Base-by-base conservation (phyloP, 2,113 vertebrate species). In the Grammomys dolichurus region DNA sequence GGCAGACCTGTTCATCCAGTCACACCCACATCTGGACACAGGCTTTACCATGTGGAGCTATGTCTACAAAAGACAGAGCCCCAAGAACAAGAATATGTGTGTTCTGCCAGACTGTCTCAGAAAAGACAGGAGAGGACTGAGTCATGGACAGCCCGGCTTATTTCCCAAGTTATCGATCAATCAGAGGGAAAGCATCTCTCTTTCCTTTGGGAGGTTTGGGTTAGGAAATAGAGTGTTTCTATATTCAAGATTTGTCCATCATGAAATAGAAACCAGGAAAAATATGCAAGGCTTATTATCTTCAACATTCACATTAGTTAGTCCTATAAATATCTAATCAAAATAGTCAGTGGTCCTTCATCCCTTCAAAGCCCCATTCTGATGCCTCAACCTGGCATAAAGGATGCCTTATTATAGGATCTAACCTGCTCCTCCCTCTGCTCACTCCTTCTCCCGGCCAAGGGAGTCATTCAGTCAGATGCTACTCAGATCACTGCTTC, bases 141-240 rank as follows among this genome's bases (percentile, higher is more conserved):
- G 56, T 63, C 24, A 75, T 16, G 24, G n/a, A n/a, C 36, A 40
- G 11, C 16, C 1, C 6, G 6, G 46, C 28, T 89, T 60, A 7
- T 82, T 76, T 91, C n/a, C 58, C 40, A 93, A 72, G 82, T 82
- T 95, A 75, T 90, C 75, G 56, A 24, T 85, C 51, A 80, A 24
- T 80, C 58, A 80, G 76, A 76, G n/a, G 70, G 78, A 87, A 56
- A 36, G n/a, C 67, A 69, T 70, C 76, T 33, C 33, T 77, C 26
- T 26, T 54, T 93, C 54, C 33, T 46, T 67, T 20, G 7, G 16
- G 9, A 69, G 7, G 24, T 48, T 77, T 70, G 58, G 54, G 20
- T 43, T 82, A 54, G 14, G 36, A 56, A 54, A 84, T 46, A 40
- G 28, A 85, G 20, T 67, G 22, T 86, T 90, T 92, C 86, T 46